Base-by-base conservation (phyloP, 92 coral and sea anemone genomes). In the Epizoanthus fatuus region DNA sequence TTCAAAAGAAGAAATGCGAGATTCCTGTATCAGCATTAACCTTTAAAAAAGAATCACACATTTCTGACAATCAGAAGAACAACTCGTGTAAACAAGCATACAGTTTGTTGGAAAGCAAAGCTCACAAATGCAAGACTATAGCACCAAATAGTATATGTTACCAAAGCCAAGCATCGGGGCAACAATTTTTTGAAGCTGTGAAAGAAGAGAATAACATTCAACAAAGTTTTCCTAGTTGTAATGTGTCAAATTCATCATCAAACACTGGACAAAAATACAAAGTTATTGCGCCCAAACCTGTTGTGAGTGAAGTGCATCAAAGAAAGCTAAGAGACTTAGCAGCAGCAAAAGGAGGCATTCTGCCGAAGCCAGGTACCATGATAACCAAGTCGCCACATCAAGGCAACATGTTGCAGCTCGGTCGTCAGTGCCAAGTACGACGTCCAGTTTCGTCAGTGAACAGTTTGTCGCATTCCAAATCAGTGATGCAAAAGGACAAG, bases 201-300 rank as follows among this genome's bases (percentile, higher is more conserved):
- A 77, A 77, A 77, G 55, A 53, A 60, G 82, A 77, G 16, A 77
- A 13, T 32, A 60, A 60, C 16, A 40, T 59, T 42, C 69, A 56
- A 10, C 81, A 59, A n/a, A 47, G 29, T 51, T 45, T 60, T 12
- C 53, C 82, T 17, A 77, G 44, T 58, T 29, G 69, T 76, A 16
- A 10, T 37, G n/a, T 20, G 17, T 20, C 40, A n/a, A 60, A 59
- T 62, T 62, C 42, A 44, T 19, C 54, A 37, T 38, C 49, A 20
- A 77, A 6, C 42, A 13, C 69, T 17, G 70, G 35, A 12, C 42
- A 25, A 39, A 77, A 77, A 42, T 77, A 77, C 82, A 60, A 77
- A 59, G 47, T 20, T 38, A 77, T 77, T 42, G 82, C 82, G 16
- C 82, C 82, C 2, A 77, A 77, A 69, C 82, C 82, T 22, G 22